A percentile compares a stretch with the other conserved stretches of the same genome.
phyloP scores from a whole-genome alignment of 2,888 invertebrate genomes.

The Acanthosepion esculentum region DNA sequence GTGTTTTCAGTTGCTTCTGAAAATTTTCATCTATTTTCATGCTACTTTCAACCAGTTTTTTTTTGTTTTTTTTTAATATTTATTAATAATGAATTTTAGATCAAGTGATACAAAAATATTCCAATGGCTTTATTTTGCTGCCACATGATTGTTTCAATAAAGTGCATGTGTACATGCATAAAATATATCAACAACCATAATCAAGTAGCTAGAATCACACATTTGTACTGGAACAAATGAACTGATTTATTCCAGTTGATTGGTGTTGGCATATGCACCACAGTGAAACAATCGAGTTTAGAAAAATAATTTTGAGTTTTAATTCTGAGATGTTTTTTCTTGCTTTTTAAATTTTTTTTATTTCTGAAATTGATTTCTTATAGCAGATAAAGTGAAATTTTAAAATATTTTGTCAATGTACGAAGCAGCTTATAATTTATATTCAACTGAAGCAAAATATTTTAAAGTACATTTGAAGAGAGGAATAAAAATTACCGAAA shows the following conservation, averaged over 20 bases:
- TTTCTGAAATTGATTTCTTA: neutral
- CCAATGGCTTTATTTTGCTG: too few species aligned
- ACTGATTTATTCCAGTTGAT: neutral
- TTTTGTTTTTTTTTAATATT: neutral
- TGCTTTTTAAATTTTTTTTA: neutral
- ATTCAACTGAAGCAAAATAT: neutral
- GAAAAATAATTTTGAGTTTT: neutral
- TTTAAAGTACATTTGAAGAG: neutral
- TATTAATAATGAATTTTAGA: neutral
- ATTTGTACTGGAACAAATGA: neutral
- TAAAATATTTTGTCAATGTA: neutral
- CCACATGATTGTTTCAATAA: neutral
- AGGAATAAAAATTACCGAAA: neutral
- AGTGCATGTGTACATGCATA: neutral
- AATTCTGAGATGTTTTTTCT: neutral
- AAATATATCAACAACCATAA: neutral
- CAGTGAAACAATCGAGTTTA: neutral
- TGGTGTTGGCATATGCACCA: neutral
- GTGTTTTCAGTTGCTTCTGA: neutral
- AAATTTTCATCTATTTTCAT: neutral
- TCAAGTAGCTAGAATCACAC: neutral
- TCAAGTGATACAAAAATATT: neutral
- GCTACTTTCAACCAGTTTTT: neutral
- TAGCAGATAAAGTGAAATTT: neutral
- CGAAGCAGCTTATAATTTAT: neutral